phyloP scores from a whole-genome alignment of 2,113 vertebrate species.

The Oenanthe melanoleuca region DNA sequence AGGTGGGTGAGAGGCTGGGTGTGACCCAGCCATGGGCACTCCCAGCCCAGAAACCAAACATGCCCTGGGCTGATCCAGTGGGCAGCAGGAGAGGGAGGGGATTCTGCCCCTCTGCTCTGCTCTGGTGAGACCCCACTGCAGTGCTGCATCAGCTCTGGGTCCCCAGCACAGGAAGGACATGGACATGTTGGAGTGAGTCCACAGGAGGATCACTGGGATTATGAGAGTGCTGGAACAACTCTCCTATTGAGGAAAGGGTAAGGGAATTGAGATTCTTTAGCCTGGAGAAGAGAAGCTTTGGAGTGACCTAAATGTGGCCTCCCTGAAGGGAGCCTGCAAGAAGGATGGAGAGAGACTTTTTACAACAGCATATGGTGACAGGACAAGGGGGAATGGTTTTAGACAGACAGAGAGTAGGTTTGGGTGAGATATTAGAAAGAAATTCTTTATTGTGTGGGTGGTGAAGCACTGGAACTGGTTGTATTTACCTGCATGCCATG shows the following conservation, averaged over 20 bases:
- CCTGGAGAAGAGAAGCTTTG: background rate
- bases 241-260: background rate
- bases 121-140: background rate
- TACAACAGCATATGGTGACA: background rate
- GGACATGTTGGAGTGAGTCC: background rate
- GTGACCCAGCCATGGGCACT: too few relatives aligned
- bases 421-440: background rate
- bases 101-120: background rate
- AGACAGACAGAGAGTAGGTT: background rate
- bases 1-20: background rate
- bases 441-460: background rate
- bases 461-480: background rate
- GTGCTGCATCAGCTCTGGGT: background rate
- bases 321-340: background rate
- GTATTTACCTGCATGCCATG: background rate
- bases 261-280: background rate
- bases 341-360: background rate
- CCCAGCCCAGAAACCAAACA: rapidly evolving
- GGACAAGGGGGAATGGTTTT: background rate
- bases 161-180: too few relatives aligned
- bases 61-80: background rate
- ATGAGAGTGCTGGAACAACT: background rate
- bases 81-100: background rate
- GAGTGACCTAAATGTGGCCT: background rate
- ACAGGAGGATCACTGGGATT: background rate